These are phyloP conservation scores for Sterrhoptilus dennistouni DNA, from an alignment of 2,113 vertebrate genomes.

Conservation along the genomic window DNA sequence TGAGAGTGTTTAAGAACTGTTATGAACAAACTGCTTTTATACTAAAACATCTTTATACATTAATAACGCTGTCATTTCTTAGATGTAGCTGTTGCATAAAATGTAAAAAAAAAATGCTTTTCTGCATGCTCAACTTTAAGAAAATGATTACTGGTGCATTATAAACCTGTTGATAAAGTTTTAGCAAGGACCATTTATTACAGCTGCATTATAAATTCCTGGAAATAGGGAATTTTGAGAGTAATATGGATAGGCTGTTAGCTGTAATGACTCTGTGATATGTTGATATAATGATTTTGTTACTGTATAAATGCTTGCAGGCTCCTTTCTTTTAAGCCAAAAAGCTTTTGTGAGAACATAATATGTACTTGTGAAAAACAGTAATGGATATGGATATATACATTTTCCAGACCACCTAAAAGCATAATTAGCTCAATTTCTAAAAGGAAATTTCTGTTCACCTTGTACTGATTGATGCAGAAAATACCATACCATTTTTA, in stretches of 20 bases:
- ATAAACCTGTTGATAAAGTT: neutral
- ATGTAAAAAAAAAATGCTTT: neutral
- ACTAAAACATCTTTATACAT: neutral
- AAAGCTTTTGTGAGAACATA: neutral
- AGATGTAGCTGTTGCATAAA: neutral
- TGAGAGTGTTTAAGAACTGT: neutral
- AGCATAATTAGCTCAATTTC: neutral
- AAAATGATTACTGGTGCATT: neutral
- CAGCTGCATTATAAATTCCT: constrained; percentile 10
- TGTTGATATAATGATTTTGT: neutral
- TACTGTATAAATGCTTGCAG: neutral
- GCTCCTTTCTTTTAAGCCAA: constrained; percentile 2
- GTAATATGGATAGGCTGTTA: neutral
- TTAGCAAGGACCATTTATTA: neutral
- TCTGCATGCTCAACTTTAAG: neutral
- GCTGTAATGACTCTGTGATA: neutral
- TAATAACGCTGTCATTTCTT: neutral
- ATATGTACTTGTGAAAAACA: neutral
- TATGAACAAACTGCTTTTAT: neutral
- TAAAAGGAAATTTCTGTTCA: neutral
- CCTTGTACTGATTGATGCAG: neutral
- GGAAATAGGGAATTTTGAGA: neutral
- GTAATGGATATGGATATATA: neutral
- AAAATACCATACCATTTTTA: neutral
- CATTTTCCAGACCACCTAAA: neutral